phyloP scores from a whole-genome alignment of 2,888 invertebrate species.

The Maniola hyperantus region DNA sequence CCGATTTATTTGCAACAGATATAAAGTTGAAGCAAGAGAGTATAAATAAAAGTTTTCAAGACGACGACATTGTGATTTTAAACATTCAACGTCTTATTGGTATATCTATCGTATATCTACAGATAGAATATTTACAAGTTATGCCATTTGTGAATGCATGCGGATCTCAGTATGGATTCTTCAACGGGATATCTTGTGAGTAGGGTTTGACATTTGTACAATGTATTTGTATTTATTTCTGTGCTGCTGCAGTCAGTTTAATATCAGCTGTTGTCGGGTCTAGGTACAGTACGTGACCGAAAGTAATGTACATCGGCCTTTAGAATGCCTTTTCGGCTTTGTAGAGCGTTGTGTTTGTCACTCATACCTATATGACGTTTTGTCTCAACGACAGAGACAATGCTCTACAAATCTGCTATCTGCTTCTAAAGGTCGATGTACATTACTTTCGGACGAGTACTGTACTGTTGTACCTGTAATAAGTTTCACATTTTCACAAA shows the following conservation, averaged over 20 bases:
- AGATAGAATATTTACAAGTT: conserved; percentile 13
- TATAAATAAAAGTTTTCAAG: background rate
- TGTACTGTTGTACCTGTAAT: no score
- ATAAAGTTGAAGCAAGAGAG: background rate
- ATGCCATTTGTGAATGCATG: conserved; percentile 11
- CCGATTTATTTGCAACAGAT: background rate
- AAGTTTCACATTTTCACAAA: no score
- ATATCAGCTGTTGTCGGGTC: background rate
- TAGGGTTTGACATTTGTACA: conserved; percentile 7
- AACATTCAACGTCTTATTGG: conserved; percentile 18
- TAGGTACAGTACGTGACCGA: no score
- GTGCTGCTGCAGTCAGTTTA: background rate
- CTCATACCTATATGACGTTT: no score
- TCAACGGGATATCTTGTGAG: conserved; percentile 11
- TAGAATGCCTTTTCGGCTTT: no score
- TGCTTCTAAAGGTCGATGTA: no score
- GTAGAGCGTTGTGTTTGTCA: no score
- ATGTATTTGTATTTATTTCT: background rate
- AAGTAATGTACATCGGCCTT: no score
- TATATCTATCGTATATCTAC: no score
- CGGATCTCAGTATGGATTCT: conserved; percentile 1
- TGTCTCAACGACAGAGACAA: no score
- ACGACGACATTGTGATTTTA: conserved; percentile 4
- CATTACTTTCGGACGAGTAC: no score
- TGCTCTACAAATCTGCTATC: no score